Percentiles rank a stretch among this genome's conserved stretches.
Conservation (phyloP, 1,140 invertebrate species). For the Chlorops oryzae region DNA sequence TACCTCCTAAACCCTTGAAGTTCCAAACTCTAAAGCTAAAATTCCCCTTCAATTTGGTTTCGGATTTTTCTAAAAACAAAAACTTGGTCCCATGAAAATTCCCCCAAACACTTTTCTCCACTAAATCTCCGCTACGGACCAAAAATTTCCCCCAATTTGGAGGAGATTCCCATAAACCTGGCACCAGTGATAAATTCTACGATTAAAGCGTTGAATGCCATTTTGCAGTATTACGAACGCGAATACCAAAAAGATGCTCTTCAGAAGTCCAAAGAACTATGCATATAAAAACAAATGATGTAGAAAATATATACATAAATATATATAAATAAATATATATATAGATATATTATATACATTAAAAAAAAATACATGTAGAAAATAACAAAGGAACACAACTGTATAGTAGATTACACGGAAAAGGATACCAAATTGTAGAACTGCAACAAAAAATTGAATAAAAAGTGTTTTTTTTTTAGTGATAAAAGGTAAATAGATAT, state of each 20-base stretch:
- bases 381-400: slow-evolving; percentile 6
- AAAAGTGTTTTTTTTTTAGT: no score
- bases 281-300: no score
- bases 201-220: no score
- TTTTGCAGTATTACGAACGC: no score
- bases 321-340: slow-evolving; percentile 1
- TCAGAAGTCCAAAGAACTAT: no score
- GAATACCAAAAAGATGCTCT: no score
- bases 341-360: slow-evolving; percentile 9
- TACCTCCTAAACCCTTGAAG: no score
- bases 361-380: slow-evolving; percentile 4
- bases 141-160: slow-evolving; percentile 6
- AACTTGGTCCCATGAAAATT: no score
- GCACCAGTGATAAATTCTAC: neutral
- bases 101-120: slow-evolving; percentile 1
- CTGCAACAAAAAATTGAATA: no score
- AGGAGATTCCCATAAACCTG: neutral
- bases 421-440: neutral
- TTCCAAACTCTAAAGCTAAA: no score
- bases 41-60: no score
- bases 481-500: slow-evolving; percentile 4
- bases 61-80: no score
- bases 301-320: neutral
- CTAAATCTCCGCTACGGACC: neutral
- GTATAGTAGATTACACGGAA: slow-evolving; percentile 5